phyloP scores from a whole-genome alignment of 1,140 invertebrate genomes.

The Centruroides vittatus region DNA sequence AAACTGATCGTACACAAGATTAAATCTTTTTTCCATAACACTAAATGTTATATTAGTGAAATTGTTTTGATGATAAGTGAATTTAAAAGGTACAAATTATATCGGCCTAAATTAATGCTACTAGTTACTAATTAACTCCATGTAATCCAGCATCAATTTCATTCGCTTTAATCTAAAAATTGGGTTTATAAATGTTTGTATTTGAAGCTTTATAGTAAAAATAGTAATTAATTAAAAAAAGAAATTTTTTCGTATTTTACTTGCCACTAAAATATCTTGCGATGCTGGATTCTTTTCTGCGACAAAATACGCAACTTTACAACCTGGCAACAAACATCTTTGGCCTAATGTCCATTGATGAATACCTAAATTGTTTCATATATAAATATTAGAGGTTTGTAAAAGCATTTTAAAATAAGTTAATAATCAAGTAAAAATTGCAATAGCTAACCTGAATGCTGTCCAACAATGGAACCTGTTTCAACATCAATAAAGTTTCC shows the following conservation, averaged over 20 bases:
- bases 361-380: constrained; percentile 31
- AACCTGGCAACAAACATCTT: constrained; percentile 44
- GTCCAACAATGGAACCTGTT: constrained; percentile 53
- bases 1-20: no score
- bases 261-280: constrained; percentile 68
- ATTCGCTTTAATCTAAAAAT: no score
- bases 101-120: no score
- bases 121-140: no score
- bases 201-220: no score
- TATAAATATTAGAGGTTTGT: not conserved
- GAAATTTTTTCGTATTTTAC: constrained; percentile 17
- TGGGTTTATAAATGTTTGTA: no score
- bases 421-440: not conserved
- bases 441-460: constrained; percentile 48
- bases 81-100: no score
- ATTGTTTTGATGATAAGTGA: no score
- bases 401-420: constrained; percentile 16
- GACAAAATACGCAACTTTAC: constrained; percentile 48
- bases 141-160: no score
- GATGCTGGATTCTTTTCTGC: constrained; percentile 48
- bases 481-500: constrained; percentile 77
- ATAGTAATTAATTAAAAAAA: no score
- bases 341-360: constrained; percentile 90
- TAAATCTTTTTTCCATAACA: no score
- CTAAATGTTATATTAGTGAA: no score